phyloP scores from a whole-genome alignment of 2,797 vertebrate genomes.

The Pogoniulus pusillus region DNA sequence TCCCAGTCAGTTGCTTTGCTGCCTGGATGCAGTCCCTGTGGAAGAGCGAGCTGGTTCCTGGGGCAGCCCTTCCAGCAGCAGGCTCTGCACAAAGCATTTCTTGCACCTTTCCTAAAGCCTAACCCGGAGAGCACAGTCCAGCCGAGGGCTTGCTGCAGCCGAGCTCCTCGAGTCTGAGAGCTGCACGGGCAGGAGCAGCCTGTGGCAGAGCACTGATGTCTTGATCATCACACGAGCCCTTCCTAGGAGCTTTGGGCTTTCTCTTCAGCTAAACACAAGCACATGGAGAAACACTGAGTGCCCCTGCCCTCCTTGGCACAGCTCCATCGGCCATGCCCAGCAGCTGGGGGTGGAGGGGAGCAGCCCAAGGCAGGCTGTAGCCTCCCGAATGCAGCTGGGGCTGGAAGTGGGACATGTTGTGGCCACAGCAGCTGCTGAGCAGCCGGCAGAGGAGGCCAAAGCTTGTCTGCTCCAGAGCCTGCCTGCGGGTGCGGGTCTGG shows the following conservation, averaged over 20 bases:
- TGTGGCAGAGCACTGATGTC: background rate
- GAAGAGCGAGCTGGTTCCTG: background rate
- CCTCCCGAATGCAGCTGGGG: background rate
- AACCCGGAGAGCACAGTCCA: background rate
- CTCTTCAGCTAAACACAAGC: accelerated
- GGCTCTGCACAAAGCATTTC: background rate
- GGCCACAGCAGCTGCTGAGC: background rate
- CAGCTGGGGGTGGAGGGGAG: background rate
- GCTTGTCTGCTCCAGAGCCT: background rate
- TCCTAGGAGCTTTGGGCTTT: background rate
- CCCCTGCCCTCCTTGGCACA: background rate
- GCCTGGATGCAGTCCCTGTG: background rate
- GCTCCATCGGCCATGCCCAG: accelerated
- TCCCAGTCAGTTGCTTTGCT: background rate
- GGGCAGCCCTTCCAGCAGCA: background rate
- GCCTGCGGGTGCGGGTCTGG: background rate
- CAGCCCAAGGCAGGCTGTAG: background rate
- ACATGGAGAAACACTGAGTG: accelerated
- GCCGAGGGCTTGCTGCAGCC: background rate
- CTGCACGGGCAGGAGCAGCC: background rate
- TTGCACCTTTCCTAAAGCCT: background rate
- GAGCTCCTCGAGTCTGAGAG: background rate
- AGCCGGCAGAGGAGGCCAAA: background rate
- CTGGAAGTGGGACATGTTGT: background rate
- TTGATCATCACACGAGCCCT: background rate